These are phyloP conservation scores for Epinephelus cyanopodus DNA, from an alignment of 2,113 vertebrate genomes.

Conservation along the genomic window DNA sequence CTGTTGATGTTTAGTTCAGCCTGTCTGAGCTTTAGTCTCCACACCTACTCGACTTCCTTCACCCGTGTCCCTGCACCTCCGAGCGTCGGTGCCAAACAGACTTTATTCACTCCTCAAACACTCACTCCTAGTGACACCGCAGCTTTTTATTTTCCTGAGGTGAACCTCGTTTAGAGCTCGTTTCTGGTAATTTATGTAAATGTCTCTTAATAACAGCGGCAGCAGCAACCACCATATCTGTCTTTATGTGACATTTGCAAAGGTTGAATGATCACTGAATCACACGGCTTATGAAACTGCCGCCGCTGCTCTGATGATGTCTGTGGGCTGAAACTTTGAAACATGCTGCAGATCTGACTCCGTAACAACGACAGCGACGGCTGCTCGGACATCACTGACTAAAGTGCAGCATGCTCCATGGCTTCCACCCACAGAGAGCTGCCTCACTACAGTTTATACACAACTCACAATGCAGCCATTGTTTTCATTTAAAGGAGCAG, in stretches of 20 bases:
- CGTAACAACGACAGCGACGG: not conserved
- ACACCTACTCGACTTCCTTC: not conserved
- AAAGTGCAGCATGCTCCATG: not conserved
- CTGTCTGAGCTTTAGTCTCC: slow-evolving; percentile 24
- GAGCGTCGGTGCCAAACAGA: not conserved
- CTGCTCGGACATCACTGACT: slow-evolving; percentile 1
- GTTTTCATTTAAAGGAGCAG: not conserved
- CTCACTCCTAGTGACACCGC: not conserved
- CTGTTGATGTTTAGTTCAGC: slow-evolving; percentile 14
- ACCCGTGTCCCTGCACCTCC: not conserved
- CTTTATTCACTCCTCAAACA: not conserved
- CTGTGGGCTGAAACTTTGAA: slow-evolving; percentile 24
- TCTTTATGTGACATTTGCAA: slow-evolving; percentile 54
- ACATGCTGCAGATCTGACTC: not conserved
- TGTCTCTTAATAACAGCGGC: slow-evolving; percentile 11
- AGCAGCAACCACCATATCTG: not conserved
- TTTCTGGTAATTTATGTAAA: slow-evolving; percentile 40
- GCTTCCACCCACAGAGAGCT: too few species aligned
- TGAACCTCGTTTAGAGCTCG: not conserved
- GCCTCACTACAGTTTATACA: not conserved
- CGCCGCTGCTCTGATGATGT: not conserved
- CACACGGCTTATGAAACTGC: slow-evolving; percentile 12
- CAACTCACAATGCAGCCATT: not conserved
- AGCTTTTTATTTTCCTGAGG: not conserved
- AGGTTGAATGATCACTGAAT: slow-evolving; percentile 29